Evolutionary conservation across 2,888 invertebrate genomes (phyloP).

Genomic region (Abrostola triplasia): DNA sequence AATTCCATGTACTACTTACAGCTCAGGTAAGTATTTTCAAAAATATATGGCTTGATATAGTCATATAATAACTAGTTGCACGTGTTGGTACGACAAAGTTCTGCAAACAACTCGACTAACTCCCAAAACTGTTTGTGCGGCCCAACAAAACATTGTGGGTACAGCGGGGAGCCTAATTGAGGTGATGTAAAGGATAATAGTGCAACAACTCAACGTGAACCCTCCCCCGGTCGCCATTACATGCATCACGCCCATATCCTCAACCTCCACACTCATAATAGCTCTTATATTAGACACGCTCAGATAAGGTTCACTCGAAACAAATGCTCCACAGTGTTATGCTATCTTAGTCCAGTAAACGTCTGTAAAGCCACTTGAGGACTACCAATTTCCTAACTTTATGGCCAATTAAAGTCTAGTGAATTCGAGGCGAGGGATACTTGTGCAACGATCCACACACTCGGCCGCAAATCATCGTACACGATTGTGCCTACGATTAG

Average conservation of each 20-base stretch:
- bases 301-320: conserved; percentile 47
- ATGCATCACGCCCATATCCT: conserved; percentile 29
- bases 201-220: conserved; percentile 24
- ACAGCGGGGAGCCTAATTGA: conserved; percentile 22
- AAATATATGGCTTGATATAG: conserved; percentile 7
- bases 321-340: conserved; percentile 29
- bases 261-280: conserved; percentile 25
- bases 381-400: conserved; percentile 37
- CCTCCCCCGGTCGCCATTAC: conserved; percentile 26
- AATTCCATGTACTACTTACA: conserved; percentile 19
- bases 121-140: conserved; percentile 26
- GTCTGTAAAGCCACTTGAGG: conserved; percentile 26
- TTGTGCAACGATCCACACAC: conserved; percentile 41
- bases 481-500: conserved; percentile 39
- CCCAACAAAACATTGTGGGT: conserved; percentile 28
- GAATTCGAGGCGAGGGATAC: conserved; percentile 21
- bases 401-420: conserved; percentile 43
- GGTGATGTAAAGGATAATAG: conserved; percentile 29
- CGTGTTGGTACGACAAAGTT: conserved; percentile 46
- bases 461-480: conserved; percentile 36
- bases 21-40: not conserved
- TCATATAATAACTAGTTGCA: conserved; percentile 48
- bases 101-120: conserved; percentile 14
- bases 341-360: conserved; percentile 22
- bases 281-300: conserved; percentile 51